phyloP scores from a whole-genome alignment of 2,113 vertebrate genomes.

The Otis tarda region DNA sequence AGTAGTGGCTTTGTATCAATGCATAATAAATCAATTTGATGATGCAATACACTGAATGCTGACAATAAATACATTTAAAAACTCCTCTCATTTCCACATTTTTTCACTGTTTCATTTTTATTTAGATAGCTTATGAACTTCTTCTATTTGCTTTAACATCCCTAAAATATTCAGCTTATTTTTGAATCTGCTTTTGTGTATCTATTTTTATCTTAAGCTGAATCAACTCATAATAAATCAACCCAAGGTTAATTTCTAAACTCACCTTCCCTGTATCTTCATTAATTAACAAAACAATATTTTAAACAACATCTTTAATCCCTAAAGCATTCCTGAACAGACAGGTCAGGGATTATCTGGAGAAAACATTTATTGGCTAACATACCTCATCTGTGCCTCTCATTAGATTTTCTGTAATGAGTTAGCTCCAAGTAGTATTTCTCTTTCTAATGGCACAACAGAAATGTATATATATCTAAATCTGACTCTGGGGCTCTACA shows the following conservation, averaged over 20 bases:
- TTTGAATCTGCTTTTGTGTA: not conserved
- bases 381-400: not conserved
- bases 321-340: not conserved
- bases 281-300: slow-evolving; percentile 1
- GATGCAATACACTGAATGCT: not conserved
- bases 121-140: not conserved
- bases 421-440: not conserved
- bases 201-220: not conserved
- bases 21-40: not conserved
- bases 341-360: not conserved
- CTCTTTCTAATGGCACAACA: not conserved
- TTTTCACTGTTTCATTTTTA: not conserved
- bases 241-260: not conserved
- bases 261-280: not conserved
- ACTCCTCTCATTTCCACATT: not conserved
- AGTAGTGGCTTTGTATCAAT: not conserved
- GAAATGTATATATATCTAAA: not conserved
- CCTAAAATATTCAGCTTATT: not conserved
- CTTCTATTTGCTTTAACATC: not conserved
- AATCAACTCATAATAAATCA: not conserved
- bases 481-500: not conserved
- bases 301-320: slow-evolving; percentile 34
- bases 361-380: slow-evolving; percentile 12
- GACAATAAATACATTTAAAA: not conserved
- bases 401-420: slow-evolving; percentile 40